A percentile compares a stretch with the other conserved stretches of the same genome.
Evolutionary conservation across 2,113 vertebrate species (phyloP).

Genomic region (Chionis minor): DNA sequence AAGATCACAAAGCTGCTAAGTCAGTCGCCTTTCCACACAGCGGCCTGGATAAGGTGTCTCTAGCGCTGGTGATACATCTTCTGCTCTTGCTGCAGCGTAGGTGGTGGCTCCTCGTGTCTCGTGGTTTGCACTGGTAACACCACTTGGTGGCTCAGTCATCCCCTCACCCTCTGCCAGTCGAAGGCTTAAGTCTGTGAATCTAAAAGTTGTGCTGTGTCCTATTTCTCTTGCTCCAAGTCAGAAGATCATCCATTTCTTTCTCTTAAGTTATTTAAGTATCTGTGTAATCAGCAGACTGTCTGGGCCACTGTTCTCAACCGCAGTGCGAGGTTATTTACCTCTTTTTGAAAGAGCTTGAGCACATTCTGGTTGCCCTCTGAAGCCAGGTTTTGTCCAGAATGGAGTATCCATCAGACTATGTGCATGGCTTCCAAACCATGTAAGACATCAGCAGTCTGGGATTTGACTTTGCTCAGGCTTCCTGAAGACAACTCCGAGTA

Average conservation of each 20-base stretch:
- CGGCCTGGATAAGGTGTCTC: neutral
- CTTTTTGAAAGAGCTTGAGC: neutral
- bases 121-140: neutral
- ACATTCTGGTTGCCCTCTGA: neutral
- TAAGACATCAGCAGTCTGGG: neutral
- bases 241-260: neutral
- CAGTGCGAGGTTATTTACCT: neutral
- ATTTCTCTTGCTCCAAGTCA: neutral
- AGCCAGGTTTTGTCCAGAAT: neutral
- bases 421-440: neutral
- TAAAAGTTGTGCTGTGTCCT: neutral
- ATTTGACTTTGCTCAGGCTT: neutral
- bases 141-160: neutral
- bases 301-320: neutral
- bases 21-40: neutral
- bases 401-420: neutral
- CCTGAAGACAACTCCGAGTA: neutral
- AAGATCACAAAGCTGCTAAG: neutral
- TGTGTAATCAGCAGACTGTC: neutral
- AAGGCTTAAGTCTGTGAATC: neutral
- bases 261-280: neutral
- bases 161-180: neutral
- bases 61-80: neutral
- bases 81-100: neutral
- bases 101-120: neutral